Evolutionary conservation across 2,888 invertebrate genomes (phyloP), one percentile per base, ranked within the genome.

Genomic region (Dynastes maya): DNA sequence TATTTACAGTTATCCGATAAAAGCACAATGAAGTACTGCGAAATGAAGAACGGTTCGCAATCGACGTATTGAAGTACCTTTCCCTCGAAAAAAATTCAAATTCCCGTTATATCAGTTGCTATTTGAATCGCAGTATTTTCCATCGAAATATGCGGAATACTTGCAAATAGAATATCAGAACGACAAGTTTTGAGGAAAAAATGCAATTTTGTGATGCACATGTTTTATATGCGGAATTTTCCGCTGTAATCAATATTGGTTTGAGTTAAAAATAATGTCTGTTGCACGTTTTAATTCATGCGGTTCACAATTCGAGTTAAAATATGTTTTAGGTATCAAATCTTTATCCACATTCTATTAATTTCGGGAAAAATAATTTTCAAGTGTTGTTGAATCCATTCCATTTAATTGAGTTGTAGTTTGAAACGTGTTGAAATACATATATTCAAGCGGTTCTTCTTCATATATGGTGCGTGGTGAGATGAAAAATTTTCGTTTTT

Each of bases 1-100:
- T 67, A 67, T 67, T 67, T 67, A 67, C 67, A 22, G 49, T 27
- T 27, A 16, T 49, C 11, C 67, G 67, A 67, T 49, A 67, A 67
- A 49, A 67, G 67, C 45, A 67, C 67, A 67, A 67, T 67, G 67
- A 67, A 67, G 16, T 67, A 49, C 45, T 22, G 49, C 11, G 67
- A 27, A 67, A 67, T 67, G 67, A 67, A 16, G 67, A 67, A 67
- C 45, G 67, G 45, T 67, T 4, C 22, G 45, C 16, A 67, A 49
- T 45, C 67, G 22, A 49, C 27, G 67, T 6, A 40, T 49, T 67
- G 67, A 45, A 45, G 16, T 16, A 22, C 27, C 1, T 27, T 22
- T 67, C 45, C 45, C 45, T 16, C 45, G 16, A 67, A 22, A 45
- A 49, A 67, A 22, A 45, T 16, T 16, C 3, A 67, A 49, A 49